Percentiles rank a stretch among this genome's conserved stretches.
These are phyloP conservation scores for Zosterops lateralis DNA, from an alignment of 2,113 vertebrate species.

Conservation along the genomic window DNA sequence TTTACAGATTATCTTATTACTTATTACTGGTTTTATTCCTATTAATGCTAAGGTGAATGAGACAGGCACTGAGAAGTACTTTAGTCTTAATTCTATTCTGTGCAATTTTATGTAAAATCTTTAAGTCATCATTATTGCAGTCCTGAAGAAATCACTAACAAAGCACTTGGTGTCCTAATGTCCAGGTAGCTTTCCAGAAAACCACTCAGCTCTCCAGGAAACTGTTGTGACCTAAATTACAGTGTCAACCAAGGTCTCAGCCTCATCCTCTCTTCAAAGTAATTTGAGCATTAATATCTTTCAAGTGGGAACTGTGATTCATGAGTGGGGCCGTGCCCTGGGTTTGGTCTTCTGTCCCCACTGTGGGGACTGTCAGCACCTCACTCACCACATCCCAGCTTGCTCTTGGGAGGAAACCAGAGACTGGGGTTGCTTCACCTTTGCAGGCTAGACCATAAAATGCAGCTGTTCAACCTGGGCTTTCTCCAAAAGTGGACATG, in stretches of 20 bases:
- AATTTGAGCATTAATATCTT: neutral
- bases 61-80: neutral
- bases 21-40: no score
- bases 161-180: neutral
- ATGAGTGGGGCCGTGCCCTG: neutral
- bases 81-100: neutral
- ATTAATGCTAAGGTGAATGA: neutral
- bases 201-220: neutral
- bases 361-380: fast-evolving
- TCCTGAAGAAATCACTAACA: neutral
- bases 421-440: neutral
- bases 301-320: neutral
- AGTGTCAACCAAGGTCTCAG: neutral
- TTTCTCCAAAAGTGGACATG: neutral
- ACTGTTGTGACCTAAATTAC: neutral
- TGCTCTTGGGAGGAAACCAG: neutral
- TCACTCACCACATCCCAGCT: fast-evolving
- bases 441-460: neutral
- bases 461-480: neutral
- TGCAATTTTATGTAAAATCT: neutral
- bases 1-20: neutral
- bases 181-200: neutral
- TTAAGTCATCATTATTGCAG: neutral
- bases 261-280: neutral
- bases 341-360: neutral